Percentiles rank a stretch among this genome's conserved stretches.
These are phyloP conservation scores for Eilema caniola DNA, from an alignment of 2,888 invertebrate genomes.

Conservation along the genomic window DNA sequence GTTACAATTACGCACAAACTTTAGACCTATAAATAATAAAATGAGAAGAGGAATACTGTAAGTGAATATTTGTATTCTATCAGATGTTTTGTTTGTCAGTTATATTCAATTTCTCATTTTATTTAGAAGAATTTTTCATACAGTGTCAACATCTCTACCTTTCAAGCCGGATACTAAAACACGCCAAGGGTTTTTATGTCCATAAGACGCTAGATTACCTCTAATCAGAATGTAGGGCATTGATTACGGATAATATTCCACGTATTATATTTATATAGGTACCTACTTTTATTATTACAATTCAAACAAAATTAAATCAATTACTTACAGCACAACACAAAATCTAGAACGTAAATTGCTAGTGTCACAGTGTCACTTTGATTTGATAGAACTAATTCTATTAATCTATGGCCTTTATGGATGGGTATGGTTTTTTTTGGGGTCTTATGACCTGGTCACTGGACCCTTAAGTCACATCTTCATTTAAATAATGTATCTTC, in stretches of 20 bases:
- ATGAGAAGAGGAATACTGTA: conserved; percentile 16
- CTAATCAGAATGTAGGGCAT: conserved; percentile 97
- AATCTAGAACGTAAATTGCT: conserved; percentile 24
- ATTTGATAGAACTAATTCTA: not conserved
- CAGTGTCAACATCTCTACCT: conserved; percentile 85
- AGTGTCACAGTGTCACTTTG: not conserved
- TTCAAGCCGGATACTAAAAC: conserved; percentile 95
- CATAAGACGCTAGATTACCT: conserved; percentile 95
- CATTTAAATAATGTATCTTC: no score
- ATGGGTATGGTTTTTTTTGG: not conserved
- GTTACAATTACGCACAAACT: conserved; percentile 5
- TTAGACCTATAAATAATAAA: conserved; percentile 11
- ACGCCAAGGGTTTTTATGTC: conserved; percentile 95
- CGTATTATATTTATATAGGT: conserved; percentile 34
- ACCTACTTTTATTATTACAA: conserved; percentile 33
- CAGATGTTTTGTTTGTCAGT: not conserved
- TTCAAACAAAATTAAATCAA: conserved; percentile 35
- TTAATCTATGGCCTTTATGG: no score
- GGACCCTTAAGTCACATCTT: no score
- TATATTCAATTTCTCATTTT: conserved; percentile 53
- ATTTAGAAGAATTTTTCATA: conserved; percentile 20
- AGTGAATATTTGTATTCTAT: not conserved
- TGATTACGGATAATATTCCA: conserved; percentile 76
- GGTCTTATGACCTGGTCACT: no score
- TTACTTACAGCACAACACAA: conserved; percentile 48